These are phyloP conservation scores for Atethmia centrago DNA, from an alignment of 2,888 invertebrate genomes.

Conservation along the genomic window DNA sequence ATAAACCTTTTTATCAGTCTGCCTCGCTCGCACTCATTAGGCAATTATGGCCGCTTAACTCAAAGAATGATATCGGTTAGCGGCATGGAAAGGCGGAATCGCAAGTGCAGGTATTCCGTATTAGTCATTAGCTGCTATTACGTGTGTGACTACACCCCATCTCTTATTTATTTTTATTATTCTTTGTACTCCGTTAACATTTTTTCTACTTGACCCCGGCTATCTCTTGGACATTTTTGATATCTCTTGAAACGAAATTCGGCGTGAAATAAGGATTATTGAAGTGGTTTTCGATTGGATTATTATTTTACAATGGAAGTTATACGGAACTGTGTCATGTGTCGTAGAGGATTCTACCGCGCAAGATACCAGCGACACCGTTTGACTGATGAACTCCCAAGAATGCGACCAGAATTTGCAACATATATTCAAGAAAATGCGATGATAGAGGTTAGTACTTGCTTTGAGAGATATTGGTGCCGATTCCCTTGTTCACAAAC, in stretches of 20 bases:
- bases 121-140: slow-evolving; percentile 1
- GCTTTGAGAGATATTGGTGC: slow-evolving; percentile 11
- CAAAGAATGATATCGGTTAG: slow-evolving; percentile 6
- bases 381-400: slow-evolving; percentile 55
- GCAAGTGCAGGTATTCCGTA: slow-evolving; percentile 4
- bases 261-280: slow-evolving; percentile 16
- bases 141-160: slow-evolving; percentile 3
- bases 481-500: neutral
- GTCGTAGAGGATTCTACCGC: slow-evolving; percentile 6
- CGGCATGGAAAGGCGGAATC: slow-evolving; percentile 1
- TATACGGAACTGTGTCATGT: slow-evolving; percentile 6
- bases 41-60: no score
- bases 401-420: slow-evolving; percentile 58
- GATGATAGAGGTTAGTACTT: neutral
- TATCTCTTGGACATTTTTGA: slow-evolving; percentile 11
- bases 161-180: neutral
- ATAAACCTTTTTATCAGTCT: no score
- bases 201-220: neutral
- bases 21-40: no score
- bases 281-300: slow-evolving; percentile 23
- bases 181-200: no score
- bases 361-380: slow-evolving; percentile 21
- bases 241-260: slow-evolving; percentile 4
- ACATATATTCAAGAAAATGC: slow-evolving; percentile 18
- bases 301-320: slow-evolving; percentile 24